phyloP scores from a whole-genome alignment of 2,888 invertebrate species.

The Erpobdella octoculata region DNA sequence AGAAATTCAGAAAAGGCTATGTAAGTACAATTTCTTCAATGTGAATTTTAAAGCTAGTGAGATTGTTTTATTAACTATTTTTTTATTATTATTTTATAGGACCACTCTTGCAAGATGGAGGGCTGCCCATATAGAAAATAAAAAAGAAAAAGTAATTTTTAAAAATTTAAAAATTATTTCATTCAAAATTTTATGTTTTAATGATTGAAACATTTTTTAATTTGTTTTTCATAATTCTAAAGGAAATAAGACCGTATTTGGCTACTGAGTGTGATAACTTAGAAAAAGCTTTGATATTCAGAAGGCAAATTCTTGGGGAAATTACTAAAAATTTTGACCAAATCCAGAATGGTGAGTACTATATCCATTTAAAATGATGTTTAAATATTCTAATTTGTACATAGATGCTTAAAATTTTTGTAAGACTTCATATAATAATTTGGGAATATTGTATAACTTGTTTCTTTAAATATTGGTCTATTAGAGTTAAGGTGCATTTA shows the following conservation, averaged over 20 bases:
- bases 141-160: slow-evolving; percentile 35
- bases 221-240: slow-evolving; percentile 36
- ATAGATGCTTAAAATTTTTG: background rate
- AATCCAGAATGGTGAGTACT: slow-evolving; percentile 78
- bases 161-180: background rate
- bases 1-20: slow-evolving; percentile 94
- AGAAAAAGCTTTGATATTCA: slow-evolving; percentile 87
- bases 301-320: slow-evolving; percentile 91
- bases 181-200: background rate
- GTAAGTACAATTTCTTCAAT: slow-evolving; percentile 59
- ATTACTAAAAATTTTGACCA: slow-evolving; percentile 96
- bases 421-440: background rate
- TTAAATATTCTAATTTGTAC: too few species aligned
- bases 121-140: slow-evolving; percentile 58
- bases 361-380: background rate
- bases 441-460: background rate
- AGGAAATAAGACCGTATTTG: slow-evolving; percentile 78
- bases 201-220: background rate
- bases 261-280: slow-evolving; percentile 90
- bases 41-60: background rate
- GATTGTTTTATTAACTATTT: background rate
- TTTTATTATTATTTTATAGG: slow-evolving; percentile 57
- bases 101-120: slow-evolving; percentile 97
- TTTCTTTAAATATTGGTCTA: background rate
- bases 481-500: too few species aligned